Conservation (phyloP, 2,888 invertebrate genomes). For the Muschampia plurimacula region DNA sequence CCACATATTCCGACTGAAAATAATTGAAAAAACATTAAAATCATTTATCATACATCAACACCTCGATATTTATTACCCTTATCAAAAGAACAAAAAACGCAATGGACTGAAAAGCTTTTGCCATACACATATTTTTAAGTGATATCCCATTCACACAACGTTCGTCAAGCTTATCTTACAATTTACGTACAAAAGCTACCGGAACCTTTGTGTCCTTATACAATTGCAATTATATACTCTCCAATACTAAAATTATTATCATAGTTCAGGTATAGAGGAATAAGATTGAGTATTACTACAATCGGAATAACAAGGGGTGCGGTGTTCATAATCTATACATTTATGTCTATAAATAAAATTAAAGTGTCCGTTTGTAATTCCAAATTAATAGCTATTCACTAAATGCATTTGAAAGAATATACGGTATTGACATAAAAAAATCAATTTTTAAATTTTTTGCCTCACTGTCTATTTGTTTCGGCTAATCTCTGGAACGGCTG, state of each 20-base stretch:
- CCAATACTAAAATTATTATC: neutral
- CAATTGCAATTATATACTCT: slow-evolving; percentile 42
- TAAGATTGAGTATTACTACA: no score
- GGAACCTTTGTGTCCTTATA: slow-evolving; percentile 42
- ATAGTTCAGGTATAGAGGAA: neutral
- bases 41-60: slow-evolving; percentile 18
- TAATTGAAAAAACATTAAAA: neutral
- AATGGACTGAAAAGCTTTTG: slow-evolving; percentile 12
- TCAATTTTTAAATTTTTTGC: no score
- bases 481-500: no score
- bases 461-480: no score
- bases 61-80: slow-evolving; percentile 22
- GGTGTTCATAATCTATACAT: no score
- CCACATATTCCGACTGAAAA: neutral
- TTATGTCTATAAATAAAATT: no score
- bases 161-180: slow-evolving; percentile 30
- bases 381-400: no score
- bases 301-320: no score
- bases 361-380: no score
- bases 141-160: slow-evolving; percentile 17
- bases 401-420: no score
- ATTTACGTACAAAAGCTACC: slow-evolving; percentile 22
- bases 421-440: no score
- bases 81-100: slow-evolving; percentile 15
- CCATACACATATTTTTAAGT: slow-evolving; percentile 26